Evolutionary conservation across 2,113 vertebrate genomes (phyloP).

Genomic region (Datnioides undecimradiatus): DNA sequence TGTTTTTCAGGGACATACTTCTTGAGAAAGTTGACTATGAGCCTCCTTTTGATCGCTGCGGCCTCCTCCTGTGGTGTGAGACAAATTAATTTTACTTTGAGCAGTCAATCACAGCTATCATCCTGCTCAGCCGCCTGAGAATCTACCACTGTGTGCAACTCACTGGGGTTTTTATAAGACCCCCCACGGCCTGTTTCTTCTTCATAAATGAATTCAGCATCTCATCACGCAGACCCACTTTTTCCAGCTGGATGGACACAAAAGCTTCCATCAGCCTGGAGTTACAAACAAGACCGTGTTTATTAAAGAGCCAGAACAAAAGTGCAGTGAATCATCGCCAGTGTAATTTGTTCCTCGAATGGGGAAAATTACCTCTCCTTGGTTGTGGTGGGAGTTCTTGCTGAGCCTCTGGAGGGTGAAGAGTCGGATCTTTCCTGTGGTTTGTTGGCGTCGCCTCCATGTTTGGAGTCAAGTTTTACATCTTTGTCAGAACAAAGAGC

Average conservation of each 20-base stretch:
- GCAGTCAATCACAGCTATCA: constrained; percentile 29
- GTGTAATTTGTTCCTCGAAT: not conserved
- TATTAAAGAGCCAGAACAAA: constrained; percentile 1
- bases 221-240: constrained; percentile 72
- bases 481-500: constrained; percentile 32
- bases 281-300: constrained; percentile 11
- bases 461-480: constrained; percentile 58
- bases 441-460: not conserved
- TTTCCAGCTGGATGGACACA: constrained; percentile 85
- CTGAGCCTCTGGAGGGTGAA: not conserved
- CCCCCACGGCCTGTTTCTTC: constrained; percentile 72
- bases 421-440: not conserved
- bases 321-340: not conserved
- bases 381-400: not conserved
- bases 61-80: constrained; percentile 77
- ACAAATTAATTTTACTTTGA: constrained; percentile 14
- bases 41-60: constrained; percentile 80
- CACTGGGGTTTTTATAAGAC: constrained; percentile 70
- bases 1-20: constrained; percentile 69
- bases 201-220: constrained; percentile 82
- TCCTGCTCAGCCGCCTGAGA: constrained; percentile 26
- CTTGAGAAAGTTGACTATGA: constrained; percentile 83
- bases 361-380: constrained; percentile 29
- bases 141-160: constrained; percentile 51
- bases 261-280: constrained; percentile 82